phyloP scores from a whole-genome alignment of 2,113 vertebrate genomes.

The Spheniscus mendiculus region DNA sequence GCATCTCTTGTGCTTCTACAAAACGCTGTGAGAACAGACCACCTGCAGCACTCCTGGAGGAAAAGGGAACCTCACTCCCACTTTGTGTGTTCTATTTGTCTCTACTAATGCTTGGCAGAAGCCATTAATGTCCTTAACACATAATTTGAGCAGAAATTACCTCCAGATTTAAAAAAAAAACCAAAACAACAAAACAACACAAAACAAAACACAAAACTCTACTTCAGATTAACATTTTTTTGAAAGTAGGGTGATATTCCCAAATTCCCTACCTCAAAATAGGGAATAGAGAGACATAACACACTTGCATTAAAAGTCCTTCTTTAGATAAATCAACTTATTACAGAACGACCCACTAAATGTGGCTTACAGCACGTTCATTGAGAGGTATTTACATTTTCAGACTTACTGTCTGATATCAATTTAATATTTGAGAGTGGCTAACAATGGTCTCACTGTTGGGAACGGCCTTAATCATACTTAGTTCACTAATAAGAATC shows the following conservation, averaged over 20 bases:
- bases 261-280: neutral
- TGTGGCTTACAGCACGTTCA: fast-evolving
- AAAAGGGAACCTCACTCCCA: neutral
- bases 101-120: neutral
- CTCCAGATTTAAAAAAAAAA: neutral
- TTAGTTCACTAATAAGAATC: neutral
- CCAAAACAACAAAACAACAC: too few relatives aligned
- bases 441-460: neutral
- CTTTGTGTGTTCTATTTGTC: neutral
- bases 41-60: neutral
- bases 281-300: neutral
- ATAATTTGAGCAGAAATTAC: neutral
- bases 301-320: neutral
- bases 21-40: neutral
- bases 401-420: neutral
- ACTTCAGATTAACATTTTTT: neutral
- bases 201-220: too few relatives aligned
- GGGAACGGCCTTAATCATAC: neutral
- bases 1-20: constrained; percentile 15
- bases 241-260: neutral
- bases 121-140: neutral
- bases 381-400: neutral
- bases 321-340: neutral
- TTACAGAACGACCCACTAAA: neutral
- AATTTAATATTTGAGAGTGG: neutral